phyloP scores from a whole-genome alignment of 30 jellyfish, hydroid and myxozoan genomes.

The Morbakka virulenta region DNA sequence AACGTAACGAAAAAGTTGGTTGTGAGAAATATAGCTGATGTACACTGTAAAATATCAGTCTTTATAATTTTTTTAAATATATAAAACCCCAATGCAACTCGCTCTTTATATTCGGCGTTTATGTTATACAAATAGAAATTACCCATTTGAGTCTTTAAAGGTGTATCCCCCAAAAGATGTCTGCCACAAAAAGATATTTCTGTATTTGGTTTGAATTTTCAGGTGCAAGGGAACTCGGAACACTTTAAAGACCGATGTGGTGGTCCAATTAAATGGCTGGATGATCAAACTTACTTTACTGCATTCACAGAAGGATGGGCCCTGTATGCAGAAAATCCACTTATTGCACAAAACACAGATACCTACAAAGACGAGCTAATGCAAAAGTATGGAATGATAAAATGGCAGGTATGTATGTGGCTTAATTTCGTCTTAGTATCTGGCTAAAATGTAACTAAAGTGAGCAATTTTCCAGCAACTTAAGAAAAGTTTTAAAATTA shows the following conservation, averaged over 20 bases:
- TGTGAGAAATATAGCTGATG: too few species aligned
- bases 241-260: slow-evolving; percentile 93
- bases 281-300: slow-evolving; percentile 83
- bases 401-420: slow-evolving; percentile 99
- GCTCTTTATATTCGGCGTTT: too few species aligned
- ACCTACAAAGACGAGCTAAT: slow-evolving; percentile 72
- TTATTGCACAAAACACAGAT: slow-evolving; percentile 91
- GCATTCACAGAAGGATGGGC: slow-evolving; percentile 99
- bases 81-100: too few species aligned
- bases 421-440: too few species aligned
- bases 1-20: too few species aligned
- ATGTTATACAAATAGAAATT: too few species aligned
- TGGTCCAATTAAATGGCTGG: slow-evolving; percentile 92
- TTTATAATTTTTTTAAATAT: too few species aligned
- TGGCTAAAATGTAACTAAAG: too few species aligned
- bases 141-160: not conserved
- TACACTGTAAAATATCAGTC: too few species aligned
- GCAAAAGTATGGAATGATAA: slow-evolving; percentile 97
- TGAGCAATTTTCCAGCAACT: too few species aligned
- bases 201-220: not conserved
- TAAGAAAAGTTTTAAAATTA: too few species aligned
- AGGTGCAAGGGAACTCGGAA: slow-evolving; percentile 95
- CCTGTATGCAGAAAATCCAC: slow-evolving; percentile 94
- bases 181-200: not conserved
- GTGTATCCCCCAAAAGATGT: not conserved